Evolutionary conservation across 2,888 invertebrate genomes (phyloP), one percentile per base, ranked within the genome.

Genomic region (Pollenia amentaria): DNA sequence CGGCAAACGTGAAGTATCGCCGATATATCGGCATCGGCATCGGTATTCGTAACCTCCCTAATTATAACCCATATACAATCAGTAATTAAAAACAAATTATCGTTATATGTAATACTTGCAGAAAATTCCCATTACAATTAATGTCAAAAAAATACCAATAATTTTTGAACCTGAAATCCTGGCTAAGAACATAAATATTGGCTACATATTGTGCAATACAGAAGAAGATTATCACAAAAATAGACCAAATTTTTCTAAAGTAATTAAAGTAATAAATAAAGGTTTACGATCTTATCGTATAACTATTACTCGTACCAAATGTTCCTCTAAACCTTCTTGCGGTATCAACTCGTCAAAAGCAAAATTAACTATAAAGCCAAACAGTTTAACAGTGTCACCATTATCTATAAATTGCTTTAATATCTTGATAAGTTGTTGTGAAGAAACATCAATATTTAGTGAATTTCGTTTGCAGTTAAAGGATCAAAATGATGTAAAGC

Each of bases 101-200:
- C 14, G 6, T 44, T 60, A 64, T 69, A 48, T 64, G 11, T 46
- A n/a, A 42, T 60, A 40, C 55, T 77, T 51, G 2, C 75, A 91
- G 91, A 89, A 89, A 83, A 82, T 93, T 38, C 91, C 92, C 11
- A 87, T 93, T 3, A 89, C 87, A 1, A 90, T 90, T 46, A 62
- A 89, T 14, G 90, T 92, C 0, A 90, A 91, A 72, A 92, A 92
- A 0, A 89, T 91, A 8, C 93, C 93, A 0, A 85, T 93, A 9
- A 88, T 87, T 16, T 91, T 92, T 55, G 88, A 90, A 12, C 92
- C 92, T 2, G 85, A 92, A 51, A 88, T 93, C 0, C 89, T 84
- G 3, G 16, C 9, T 7, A 70, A 89, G 0, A 90, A 89, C 4
- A 84, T 91, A 9, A 86, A 93, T 78, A 88, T 89, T 4, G 92